Base-by-base conservation (phyloP, 1,140 invertebrate species). In the Acromyrmex heyeri region DNA sequence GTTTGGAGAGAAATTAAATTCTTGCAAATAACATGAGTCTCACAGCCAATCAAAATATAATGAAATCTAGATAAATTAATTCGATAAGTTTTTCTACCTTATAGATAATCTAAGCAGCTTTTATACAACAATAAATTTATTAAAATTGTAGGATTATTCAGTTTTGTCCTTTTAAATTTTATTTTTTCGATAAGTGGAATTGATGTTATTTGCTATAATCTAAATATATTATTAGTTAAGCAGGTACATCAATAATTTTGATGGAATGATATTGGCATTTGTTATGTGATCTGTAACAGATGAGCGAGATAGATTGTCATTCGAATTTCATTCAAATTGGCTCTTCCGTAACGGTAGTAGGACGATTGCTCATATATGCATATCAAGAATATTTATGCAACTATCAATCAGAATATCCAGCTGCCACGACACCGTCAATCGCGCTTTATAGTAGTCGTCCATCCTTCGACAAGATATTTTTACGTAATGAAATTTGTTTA, bases 251-350 rank as follows among this genome's bases (percentile, higher is more conserved):
- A 72, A 81, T 81, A 59, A 81, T 57, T 72, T 69, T 81, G 34
- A 81, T 70, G 50, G 34, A 70, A 67, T 24, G 65, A 70, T 72
- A 81, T 72, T 72, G 65, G 55, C 30, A 44, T 50, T 72, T 34
- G 76, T 67, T 79, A 79, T 44, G 67, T 14, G 65, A 57, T 72
- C 21, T 55, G 65, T 72, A 81, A 81, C 34, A 72, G 65, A 34
- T 72, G 65, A 81, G 50, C 14, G 21, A 21, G 18, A 48, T 57
- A 70, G 10, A 81, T 53, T 81, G 78, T 81, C 78, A 81, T 70
- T 57, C 10, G 65, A 81, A 70, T 81, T 55, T 70, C 50, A 81
- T 81, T 81, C 21, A 55, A 72, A 81, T 81, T 81, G 30, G 78
- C 50, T 57, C 24, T 78, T 48, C 38, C 75, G 59, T 34, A n/a